Percentiles rank a stretch among this genome's conserved stretches.
These are phyloP conservation scores for Spea bombifrons DNA, from an alignment of 2,113 vertebrate species.

Conservation along the genomic window DNA sequence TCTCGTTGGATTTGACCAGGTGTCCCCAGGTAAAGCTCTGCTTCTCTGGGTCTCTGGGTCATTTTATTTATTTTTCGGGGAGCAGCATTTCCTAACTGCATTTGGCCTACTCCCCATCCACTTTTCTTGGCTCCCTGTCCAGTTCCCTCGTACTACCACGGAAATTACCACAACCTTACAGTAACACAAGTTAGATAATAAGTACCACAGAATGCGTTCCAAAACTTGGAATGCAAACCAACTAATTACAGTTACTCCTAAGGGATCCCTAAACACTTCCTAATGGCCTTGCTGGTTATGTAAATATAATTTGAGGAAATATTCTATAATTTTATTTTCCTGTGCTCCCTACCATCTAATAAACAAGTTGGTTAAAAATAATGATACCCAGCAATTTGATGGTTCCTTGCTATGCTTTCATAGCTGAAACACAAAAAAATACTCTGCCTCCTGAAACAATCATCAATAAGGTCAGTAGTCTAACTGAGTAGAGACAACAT, in stretches of 20 bases:
- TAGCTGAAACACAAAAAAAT: not conserved
- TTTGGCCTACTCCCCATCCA: too few species aligned
- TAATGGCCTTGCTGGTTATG: slow-evolving; percentile 16
- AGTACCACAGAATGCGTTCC: not conserved
- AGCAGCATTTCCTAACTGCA: too few species aligned
- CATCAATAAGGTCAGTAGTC: not conserved
- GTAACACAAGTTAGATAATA: too few species aligned
- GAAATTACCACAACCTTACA: too few species aligned
- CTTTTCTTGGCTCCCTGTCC: too few species aligned
- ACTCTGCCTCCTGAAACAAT: not conserved
- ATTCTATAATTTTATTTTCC: slow-evolving; percentile 29
- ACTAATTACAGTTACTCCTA: not conserved
- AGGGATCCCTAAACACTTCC: not conserved
- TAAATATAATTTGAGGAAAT: slow-evolving; percentile 28
- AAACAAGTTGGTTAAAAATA: not conserved
- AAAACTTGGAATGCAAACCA: slow-evolving; percentile 13
- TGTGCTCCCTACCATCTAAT: slow-evolving; percentile 28
- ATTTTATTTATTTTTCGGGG: too few species aligned
- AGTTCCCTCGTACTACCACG: too few species aligned
- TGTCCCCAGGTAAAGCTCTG: too few species aligned
- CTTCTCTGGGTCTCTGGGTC: too few species aligned
- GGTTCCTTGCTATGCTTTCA: not conserved
- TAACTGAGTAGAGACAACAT: not conserved
- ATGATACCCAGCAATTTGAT: not conserved
- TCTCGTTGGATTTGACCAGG: too few species aligned